Evolutionary conservation across 2,888 invertebrate species (phyloP).

Genomic region (Cosmopolites sordidus): DNA sequence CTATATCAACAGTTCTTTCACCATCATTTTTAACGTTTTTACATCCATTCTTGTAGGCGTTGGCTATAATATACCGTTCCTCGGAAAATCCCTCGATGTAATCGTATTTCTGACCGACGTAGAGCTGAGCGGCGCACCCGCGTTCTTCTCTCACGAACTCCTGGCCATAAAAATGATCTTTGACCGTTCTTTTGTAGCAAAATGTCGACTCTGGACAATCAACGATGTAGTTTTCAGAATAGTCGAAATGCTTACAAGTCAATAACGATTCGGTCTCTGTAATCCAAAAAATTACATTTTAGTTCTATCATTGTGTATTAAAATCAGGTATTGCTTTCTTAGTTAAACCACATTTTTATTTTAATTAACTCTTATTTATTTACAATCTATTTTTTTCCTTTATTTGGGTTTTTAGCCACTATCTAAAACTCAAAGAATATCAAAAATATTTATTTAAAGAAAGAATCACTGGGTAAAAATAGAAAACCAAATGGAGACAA

Average conservation of each 20-base stretch:
- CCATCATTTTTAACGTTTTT: too few relatives aligned
- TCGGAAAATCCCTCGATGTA: constrained; percentile 16
- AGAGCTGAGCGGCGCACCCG: constrained; percentile 30
- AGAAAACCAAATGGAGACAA: too few relatives aligned
- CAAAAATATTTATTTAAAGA: too few relatives aligned
- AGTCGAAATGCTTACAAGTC: constrained; percentile 29
- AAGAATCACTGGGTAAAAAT: too few relatives aligned
- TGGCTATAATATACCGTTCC: constrained; percentile 17
- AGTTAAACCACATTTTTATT: too few relatives aligned
- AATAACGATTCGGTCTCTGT: constrained; percentile 8
- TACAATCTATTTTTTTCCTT: too few relatives aligned
- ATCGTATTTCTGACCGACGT: constrained; percentile 19
- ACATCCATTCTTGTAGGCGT: constrained; percentile 29
- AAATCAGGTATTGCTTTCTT: too few relatives aligned
- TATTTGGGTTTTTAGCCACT: too few relatives aligned
- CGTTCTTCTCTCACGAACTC: constrained; percentile 25
- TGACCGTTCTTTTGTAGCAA: constrained; percentile 26
- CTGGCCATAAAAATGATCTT: constrained; percentile 14
- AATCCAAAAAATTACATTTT: too few relatives aligned
- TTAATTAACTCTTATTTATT: too few relatives aligned
- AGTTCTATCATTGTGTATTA: too few relatives aligned
- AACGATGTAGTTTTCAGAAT: constrained; percentile 23
- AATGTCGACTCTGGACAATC: constrained; percentile 31
- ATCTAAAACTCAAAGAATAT: too few relatives aligned
- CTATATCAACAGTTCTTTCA: constrained; percentile 18